Conservation (phyloP, 2,113 vertebrate genomes). For the Ivindomyrus marchei region DNA sequence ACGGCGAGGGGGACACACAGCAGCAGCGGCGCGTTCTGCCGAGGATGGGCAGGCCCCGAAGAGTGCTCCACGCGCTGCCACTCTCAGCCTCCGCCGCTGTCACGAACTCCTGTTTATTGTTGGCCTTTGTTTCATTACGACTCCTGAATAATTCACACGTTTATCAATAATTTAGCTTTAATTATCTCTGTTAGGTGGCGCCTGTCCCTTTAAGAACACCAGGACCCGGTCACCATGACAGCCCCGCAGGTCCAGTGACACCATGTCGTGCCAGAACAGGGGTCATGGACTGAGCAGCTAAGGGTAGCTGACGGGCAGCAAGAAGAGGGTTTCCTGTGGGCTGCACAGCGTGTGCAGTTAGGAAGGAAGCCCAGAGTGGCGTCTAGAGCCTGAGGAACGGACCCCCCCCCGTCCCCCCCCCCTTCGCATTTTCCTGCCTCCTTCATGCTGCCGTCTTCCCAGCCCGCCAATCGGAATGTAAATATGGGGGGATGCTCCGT, state of each 20-base stretch:
- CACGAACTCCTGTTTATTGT: slow-evolving; percentile 49
- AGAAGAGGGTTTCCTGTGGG: background rate
- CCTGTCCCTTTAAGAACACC: background rate
- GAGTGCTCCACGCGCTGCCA: background rate
- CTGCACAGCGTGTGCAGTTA: background rate
- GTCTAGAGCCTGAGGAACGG: background rate
- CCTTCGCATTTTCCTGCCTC: background rate
- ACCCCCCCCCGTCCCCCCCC: background rate
- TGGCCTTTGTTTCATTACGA: slow-evolving; percentile 51
- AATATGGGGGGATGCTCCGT: background rate
- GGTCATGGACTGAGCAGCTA: background rate
- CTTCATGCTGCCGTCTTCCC: background rate
- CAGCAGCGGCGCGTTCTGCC: background rate
- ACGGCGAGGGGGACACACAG: background rate
- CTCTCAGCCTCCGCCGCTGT: slow-evolving; percentile 3
- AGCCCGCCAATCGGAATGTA: background rate
- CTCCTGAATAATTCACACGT: slow-evolving; percentile 51
- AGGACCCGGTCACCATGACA: background rate
- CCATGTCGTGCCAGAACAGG: background rate
- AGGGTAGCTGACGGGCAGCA: background rate
- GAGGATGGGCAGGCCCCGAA: background rate
- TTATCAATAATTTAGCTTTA: slow-evolving; percentile 60
- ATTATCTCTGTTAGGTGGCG: slow-evolving; percentile 46
- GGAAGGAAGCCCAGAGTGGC: background rate
- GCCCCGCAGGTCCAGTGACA: background rate